phyloP scores from a whole-genome alignment of 2,113 vertebrate species.

The Bettongia penicillata region DNA sequence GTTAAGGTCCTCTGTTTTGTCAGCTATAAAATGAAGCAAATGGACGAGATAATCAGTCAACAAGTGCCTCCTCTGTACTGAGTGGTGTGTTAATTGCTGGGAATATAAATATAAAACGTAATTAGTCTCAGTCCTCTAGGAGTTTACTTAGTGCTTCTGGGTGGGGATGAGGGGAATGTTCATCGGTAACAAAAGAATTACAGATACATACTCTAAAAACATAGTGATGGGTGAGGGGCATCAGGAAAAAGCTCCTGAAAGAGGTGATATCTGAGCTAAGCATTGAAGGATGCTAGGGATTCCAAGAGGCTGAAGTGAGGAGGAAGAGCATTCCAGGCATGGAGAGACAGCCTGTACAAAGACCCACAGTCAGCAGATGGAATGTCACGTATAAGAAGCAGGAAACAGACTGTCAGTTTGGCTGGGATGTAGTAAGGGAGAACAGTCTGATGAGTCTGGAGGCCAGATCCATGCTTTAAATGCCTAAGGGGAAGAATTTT shows the following conservation, averaged over 20 bases:
- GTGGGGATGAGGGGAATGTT: not conserved
- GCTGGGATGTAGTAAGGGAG: not conserved
- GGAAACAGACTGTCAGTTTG: not conserved
- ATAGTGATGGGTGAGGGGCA: not conserved
- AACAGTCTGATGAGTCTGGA: not conserved
- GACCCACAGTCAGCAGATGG: not conserved
- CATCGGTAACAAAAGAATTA: not conserved
- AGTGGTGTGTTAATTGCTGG: not conserved
- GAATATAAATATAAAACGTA: not conserved
- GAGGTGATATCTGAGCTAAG: not conserved
- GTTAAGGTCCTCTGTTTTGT: not conserved
- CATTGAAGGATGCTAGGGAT: not conserved
- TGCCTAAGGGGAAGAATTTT: not conserved
- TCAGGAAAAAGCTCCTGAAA: not conserved
- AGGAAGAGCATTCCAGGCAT: not conserved
- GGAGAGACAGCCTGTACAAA: not conserved
- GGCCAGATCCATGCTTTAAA: not conserved
- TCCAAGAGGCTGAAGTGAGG: not conserved
- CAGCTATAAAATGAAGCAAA: not conserved
- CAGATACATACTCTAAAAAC: not conserved
- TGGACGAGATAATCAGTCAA: not conserved
- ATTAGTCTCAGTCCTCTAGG: not conserved
- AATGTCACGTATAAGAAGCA: not conserved
- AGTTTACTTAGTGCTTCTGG: not conserved
- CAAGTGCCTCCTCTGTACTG: not conserved